Percentiles rank a stretch among this genome's conserved stretches.
phyloP scores from a whole-genome alignment of 2,888 invertebrate genomes.

The Ectemnius lituratus region DNA sequence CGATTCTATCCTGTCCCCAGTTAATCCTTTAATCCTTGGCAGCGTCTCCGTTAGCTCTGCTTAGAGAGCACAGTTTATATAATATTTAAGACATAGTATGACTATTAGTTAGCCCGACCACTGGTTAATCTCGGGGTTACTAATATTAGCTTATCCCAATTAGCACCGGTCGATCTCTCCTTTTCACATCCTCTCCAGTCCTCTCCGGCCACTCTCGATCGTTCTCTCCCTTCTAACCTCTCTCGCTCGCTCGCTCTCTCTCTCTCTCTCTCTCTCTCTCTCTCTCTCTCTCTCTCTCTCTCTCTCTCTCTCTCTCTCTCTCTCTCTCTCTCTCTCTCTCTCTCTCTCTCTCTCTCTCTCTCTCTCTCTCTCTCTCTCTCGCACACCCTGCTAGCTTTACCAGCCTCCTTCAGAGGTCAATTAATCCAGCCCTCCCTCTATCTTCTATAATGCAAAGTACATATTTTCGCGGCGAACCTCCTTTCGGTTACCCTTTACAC shows the following conservation, averaged over 20 bases:
- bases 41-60: too few relatives aligned
- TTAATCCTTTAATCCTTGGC: too few relatives aligned
- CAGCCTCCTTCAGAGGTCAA: background rate
- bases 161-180: slow-evolving; percentile 7
- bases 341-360: background rate
- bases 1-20: too few relatives aligned
- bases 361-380: background rate
- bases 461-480: background rate
- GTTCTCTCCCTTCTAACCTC: background rate
- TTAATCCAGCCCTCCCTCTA: background rate
- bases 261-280: background rate
- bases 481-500: slow-evolving; percentile 6
- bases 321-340: background rate
- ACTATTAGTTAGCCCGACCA: too few relatives aligned
- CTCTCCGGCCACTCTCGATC: background rate
- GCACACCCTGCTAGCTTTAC: background rate
- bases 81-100: too few relatives aligned
- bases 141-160: slow-evolving; percentile 8
- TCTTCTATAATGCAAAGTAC: background rate
- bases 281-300: background rate
- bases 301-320: background rate
- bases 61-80: too few relatives aligned
- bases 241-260: background rate
- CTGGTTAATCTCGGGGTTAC: background rate
- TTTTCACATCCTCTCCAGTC: background rate